Evolutionary conservation across 2,113 vertebrate genomes (phyloP).

Genomic region (Ochotona princeps): DNA sequence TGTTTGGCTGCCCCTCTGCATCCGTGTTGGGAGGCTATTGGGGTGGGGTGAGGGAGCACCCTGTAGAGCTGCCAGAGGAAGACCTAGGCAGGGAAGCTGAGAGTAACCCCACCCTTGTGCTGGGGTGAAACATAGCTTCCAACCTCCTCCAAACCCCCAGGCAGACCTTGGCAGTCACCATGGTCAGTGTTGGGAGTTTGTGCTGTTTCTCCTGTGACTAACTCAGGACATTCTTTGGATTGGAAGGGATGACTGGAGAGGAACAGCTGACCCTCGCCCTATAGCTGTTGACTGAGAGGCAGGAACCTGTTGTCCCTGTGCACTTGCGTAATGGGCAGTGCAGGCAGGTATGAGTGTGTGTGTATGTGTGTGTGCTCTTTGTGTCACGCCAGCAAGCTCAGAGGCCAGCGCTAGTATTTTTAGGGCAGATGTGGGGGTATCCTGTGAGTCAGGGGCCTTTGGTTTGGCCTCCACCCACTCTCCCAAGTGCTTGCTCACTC

Average conservation of each 20-base stretch:
- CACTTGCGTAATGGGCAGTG: background rate
- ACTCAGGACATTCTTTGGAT: background rate
- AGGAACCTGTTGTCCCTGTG: background rate
- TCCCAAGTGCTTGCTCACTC: background rate
- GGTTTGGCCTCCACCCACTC: slow-evolving; percentile 3
- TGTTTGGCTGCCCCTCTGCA: background rate
- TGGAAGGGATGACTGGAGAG: background rate
- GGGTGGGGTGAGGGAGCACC: background rate
- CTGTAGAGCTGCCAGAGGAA: background rate
- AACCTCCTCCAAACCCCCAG: background rate
- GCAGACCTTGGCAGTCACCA: background rate
- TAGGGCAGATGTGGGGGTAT: background rate
- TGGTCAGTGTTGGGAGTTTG: background rate
- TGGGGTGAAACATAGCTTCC: background rate
- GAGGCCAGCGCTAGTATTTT: slow-evolving; percentile 15
- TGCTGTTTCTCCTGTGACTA: background rate
- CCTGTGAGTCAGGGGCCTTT: slow-evolving; percentile 42
- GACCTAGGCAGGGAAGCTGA: background rate
- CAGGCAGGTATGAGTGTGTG: background rate
- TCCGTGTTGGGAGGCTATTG: background rate
- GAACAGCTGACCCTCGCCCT: background rate
- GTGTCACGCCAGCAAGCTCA: background rate
- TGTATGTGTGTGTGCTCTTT: background rate
- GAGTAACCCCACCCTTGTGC: background rate
- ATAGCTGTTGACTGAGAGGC: background rate